Percentiles rank a stretch among this genome's conserved stretches.
Evolutionary conservation across 2,113 vertebrate species (phyloP).

Genomic region (Phalacrocorax brasilianus): DNA sequence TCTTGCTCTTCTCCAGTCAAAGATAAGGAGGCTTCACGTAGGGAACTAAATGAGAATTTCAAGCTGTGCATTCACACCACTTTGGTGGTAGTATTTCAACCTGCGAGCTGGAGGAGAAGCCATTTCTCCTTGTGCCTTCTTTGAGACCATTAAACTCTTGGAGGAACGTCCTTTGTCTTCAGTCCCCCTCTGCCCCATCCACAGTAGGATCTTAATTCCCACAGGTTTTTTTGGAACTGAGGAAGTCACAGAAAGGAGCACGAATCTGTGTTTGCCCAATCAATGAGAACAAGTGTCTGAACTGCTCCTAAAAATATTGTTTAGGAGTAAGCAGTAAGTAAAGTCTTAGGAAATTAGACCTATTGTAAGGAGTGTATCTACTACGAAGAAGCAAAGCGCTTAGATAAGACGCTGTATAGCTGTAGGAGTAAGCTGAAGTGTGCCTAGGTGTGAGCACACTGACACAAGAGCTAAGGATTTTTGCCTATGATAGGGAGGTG

Average conservation of each 20-base stretch:
- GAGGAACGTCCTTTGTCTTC: not conserved
- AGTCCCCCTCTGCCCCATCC: not conserved
- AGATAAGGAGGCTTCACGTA: constrained; percentile 48
- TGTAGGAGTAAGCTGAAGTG: not conserved
- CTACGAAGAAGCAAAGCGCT: not conserved
- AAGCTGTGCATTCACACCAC: not conserved
- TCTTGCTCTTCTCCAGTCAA: constrained; percentile 48
- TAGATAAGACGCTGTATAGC: not conserved
- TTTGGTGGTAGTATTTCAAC: constrained; percentile 24
- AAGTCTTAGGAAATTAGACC: not conserved
- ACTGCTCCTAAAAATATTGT: not conserved
- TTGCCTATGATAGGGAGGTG: not conserved
- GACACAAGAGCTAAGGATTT: not conserved
- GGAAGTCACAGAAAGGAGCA: not conserved
- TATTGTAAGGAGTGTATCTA: not conserved
- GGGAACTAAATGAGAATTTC: constrained; percentile 56
- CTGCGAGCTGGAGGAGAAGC: not conserved
- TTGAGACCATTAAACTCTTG: not conserved
- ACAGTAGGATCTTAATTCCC: not conserved
- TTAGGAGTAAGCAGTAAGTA: not conserved
- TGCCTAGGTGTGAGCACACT: not conserved
- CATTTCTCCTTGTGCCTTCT: not conserved
- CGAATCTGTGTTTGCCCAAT: not conserved
- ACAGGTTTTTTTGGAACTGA: not conserved
- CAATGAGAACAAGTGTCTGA: not conserved